These are phyloP conservation scores for Protomyctophum bolini DNA, from an alignment of 2,113 vertebrate species.

Conservation along the genomic window DNA sequence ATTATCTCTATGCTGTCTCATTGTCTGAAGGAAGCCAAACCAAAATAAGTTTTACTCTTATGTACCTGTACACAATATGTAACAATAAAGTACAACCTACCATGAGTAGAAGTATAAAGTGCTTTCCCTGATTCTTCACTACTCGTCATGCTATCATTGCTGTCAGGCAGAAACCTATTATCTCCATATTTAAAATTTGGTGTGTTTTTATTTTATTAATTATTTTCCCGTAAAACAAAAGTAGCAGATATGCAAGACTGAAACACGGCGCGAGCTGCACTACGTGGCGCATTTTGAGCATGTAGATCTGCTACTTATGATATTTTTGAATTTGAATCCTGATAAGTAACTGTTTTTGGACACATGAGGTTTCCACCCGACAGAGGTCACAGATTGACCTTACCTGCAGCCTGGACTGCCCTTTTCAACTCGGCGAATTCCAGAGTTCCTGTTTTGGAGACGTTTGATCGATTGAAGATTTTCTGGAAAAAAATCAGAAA, in stretches of 20 bases:
- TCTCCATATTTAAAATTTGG: neutral
- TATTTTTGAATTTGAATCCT: no score
- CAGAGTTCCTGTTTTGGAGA: conserved; percentile 16
- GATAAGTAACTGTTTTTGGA: no score
- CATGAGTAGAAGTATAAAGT: neutral
- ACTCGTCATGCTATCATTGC: neutral
- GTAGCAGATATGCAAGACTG: no score
- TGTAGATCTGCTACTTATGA: no score
- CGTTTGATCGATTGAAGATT: conserved; percentile 31
- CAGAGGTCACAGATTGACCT: neutral
- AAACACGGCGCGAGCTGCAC: no score
- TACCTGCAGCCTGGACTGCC: conserved; percentile 23
- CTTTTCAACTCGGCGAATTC: conserved; percentile 21
- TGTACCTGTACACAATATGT: no score
- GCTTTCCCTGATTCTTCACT: neutral
- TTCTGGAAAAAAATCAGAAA: conserved; percentile 19
- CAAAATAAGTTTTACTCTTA: no score
- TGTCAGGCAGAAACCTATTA: neutral
- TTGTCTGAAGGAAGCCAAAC: no score
- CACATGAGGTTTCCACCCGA: no score
- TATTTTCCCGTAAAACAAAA: no score
- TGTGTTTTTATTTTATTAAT: neutral
- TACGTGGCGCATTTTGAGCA: no score
- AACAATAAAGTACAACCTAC: neutral
- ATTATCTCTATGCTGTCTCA: no score